Conservation (phyloP, 1,140 invertebrate genomes). For the Cataglyphis hispanica region DNA sequence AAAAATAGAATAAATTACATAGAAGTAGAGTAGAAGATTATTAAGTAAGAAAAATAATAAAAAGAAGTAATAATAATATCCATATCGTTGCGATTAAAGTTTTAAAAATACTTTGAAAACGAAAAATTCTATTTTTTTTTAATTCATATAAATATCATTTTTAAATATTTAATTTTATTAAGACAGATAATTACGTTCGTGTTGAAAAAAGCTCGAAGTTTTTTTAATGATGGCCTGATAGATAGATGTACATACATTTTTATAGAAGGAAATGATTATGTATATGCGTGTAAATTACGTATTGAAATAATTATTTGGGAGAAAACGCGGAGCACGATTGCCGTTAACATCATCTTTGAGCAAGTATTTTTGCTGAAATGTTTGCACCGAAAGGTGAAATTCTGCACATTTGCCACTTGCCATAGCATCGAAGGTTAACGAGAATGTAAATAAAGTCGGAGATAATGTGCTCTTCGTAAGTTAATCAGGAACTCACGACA, state of each 20-base stretch:
- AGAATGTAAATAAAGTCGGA: slow-evolving; percentile 66
- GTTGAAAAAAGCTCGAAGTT: background rate
- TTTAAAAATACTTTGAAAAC: background rate
- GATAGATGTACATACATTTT: background rate
- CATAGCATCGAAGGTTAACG: slow-evolving; percentile 60
- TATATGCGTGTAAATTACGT: background rate
- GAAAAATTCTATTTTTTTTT: background rate
- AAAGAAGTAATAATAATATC: background rate
- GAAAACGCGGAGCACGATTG: background rate
- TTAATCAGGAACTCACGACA: slow-evolving; percentile 54
- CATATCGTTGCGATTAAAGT: background rate
- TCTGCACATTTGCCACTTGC: slow-evolving; percentile 33
- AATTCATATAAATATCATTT: background rate
- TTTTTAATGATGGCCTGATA: background rate
- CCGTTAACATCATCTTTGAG: too few species aligned
- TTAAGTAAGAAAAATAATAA: background rate
- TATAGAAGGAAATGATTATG: background rate
- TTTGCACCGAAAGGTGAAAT: slow-evolving; percentile 43
- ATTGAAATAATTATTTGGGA: background rate
- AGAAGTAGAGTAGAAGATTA: background rate
- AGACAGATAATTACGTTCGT: background rate
- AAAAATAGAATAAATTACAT: background rate
- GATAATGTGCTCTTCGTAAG: slow-evolving; percentile 64
- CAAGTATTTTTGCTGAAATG: slow-evolving; percentile 3
- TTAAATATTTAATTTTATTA: background rate